phyloP scores from a whole-genome alignment of 2,888 invertebrate genomes.

The Dryobotodes eremita region DNA sequence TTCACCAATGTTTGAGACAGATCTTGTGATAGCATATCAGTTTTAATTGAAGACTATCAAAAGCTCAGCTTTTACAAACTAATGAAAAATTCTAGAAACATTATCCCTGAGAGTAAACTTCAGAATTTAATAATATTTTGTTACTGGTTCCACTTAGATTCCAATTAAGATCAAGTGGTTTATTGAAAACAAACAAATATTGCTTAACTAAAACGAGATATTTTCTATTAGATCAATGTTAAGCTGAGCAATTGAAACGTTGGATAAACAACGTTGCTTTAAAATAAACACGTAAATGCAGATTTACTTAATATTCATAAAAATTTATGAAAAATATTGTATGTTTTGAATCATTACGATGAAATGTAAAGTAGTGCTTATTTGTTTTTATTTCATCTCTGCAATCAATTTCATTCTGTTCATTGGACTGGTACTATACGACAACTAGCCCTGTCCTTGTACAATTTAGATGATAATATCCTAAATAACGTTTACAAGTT shows the following conservation, averaged over 20 bases:
- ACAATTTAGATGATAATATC: not conserved
- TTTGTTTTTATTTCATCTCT: not conserved
- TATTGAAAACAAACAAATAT: constrained; percentile 3
- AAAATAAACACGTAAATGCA: too few species aligned
- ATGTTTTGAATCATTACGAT: not conserved
- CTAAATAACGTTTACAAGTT: constrained; percentile 31
- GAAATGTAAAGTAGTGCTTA: not conserved
- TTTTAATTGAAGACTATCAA: not conserved
- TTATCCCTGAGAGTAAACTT: too few species aligned
- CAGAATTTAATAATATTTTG: not conserved
- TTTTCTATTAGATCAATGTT: not conserved
- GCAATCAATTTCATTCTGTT: not conserved
- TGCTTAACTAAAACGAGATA: not conserved
- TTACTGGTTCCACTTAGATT: not conserved
- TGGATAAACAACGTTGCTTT: constrained; percentile 1
- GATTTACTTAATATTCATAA: not conserved
- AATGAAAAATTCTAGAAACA: not conserved
- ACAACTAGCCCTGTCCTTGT: constrained; percentile 13
- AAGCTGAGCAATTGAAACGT: not conserved
- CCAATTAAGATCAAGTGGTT: constrained; percentile 10
- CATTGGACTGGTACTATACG: not conserved
- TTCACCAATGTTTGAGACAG: not conserved
- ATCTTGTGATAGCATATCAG: not conserved
- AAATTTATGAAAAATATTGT: not conserved
- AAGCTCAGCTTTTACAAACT: not conserved